Percentiles rank a stretch among this genome's conserved stretches.
Conservation (phyloP, 2,888 invertebrate genomes). For the Brachynemurus nebulosus region DNA sequence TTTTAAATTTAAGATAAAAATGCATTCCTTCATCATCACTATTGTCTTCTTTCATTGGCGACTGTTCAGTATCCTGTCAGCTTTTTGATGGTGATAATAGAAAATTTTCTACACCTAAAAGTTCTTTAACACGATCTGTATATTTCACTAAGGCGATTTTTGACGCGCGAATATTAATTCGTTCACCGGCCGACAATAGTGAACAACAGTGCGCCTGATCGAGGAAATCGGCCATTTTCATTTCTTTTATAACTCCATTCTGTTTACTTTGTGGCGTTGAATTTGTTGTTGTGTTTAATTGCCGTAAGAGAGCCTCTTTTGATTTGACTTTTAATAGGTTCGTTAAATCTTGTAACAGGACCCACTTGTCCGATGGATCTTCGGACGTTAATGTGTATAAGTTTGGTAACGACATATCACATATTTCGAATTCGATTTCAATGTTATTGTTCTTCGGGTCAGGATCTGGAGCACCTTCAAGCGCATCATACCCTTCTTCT, state of each 20-base stretch:
- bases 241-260: slow-evolving; percentile 31
- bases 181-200: slow-evolving; percentile 61
- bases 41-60: background rate
- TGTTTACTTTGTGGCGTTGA: slow-evolving; percentile 26
- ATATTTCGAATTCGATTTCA: slow-evolving; percentile 55
- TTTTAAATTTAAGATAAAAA: background rate
- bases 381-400: slow-evolving; percentile 58
- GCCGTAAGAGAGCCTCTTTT: slow-evolving; percentile 62
- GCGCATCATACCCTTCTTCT: slow-evolving; percentile 42
- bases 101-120: slow-evolving; percentile 68
- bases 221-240: slow-evolving; percentile 66
- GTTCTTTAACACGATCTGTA: slow-evolving; percentile 68
- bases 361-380: slow-evolving; percentile 58
- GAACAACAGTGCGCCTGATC: slow-evolving; percentile 71
- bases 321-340: slow-evolving; percentile 66
- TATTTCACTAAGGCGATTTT: slow-evolving; percentile 72
- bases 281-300: slow-evolving; percentile 42
- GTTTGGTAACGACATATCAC: slow-evolving; percentile 65
- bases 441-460: slow-evolving; percentile 35
- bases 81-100: slow-evolving; percentile 38
- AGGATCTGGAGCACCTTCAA: slow-evolving; percentile 37
- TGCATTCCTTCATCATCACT: background rate
- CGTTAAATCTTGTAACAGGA: slow-evolving; percentile 65
- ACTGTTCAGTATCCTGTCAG: slow-evolving; percentile 29
- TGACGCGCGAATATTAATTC: slow-evolving; percentile 64